Evolutionary conservation across 2,888 invertebrate genomes (phyloP), one percentile per base, ranked within the genome.

Genomic region (Aporophyla lueneburgensis): DNA sequence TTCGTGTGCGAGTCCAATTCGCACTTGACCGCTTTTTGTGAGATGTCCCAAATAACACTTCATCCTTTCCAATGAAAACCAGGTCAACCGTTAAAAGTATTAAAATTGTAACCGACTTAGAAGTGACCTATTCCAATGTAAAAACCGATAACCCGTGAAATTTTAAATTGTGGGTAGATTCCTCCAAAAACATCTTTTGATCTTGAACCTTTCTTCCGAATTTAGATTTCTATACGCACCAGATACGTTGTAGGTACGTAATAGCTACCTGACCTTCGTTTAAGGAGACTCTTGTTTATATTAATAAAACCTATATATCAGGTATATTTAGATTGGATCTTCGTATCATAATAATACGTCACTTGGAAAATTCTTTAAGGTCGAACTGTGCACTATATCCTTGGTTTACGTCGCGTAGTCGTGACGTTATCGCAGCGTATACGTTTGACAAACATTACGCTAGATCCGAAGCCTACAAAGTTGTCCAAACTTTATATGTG

Each of bases 251-350:
- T 46, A 46, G 43, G 12, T 67, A n/a, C 62, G 63, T 12, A 21
- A 24, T 33, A 43, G 16, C 19, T 14, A n/a, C 63, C 63, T 81
- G 79, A 75, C 81, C 79, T 81, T 81, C 81, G 5, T 16, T n/a
- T n/a, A 65, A 54, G 16, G 14, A 81, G 19, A 24, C 10, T 62
- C 21, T 16, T 59, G 59, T 76, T 53, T 46, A 67, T 66, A 56
- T 66, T 46, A 46, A 54, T 67, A 33, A 74, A 46, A 14, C n/a
- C 7, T 27, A 10, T 46, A 61, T 33, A 73, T 33, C 54, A 40
- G 10, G 2, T 54, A 68, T 58, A 74, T 75, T 54, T 65, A 54
- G 24, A 68, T 27, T 40, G 10, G 2, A 43, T 70, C 14, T 49
- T 78, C 16, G 49, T 53, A 43, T 27, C n/a, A 27, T 16, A n/a